phyloP scores from a whole-genome alignment of 2,797 vertebrate genomes.

The Perodicticus potto region DNA sequence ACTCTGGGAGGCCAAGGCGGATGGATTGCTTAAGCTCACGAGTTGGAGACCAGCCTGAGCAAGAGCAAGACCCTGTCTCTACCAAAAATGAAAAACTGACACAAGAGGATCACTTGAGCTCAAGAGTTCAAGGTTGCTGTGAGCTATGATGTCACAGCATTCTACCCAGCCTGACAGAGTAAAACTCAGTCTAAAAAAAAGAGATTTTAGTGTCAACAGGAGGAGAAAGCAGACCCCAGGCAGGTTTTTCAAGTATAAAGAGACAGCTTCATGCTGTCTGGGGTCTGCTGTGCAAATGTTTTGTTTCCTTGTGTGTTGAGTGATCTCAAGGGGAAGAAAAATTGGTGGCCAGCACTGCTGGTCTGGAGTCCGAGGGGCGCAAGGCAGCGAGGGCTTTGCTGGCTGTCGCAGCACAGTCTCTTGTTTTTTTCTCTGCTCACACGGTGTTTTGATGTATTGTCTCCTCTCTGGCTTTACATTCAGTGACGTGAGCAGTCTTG shows the following conservation, averaged over 20 bases:
- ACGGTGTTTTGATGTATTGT: not conserved
- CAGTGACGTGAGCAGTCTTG: not conserved
- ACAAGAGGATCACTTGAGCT: no score
- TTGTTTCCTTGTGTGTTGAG: not conserved
- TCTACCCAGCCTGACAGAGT: no score
- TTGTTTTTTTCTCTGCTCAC: not conserved
- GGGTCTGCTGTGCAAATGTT: not conserved
- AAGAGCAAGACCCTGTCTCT: no score
- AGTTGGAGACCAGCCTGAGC: no score
- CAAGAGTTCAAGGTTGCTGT: no score
- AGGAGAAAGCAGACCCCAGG: not conserved
- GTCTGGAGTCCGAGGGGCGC: not conserved
- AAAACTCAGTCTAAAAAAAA: no score
- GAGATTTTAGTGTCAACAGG: not conserved
- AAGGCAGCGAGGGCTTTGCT: fast-evolving
- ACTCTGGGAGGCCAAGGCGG: no score
- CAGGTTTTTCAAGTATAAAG: no score
- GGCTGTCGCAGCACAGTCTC: not conserved
- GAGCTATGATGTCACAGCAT: no score
- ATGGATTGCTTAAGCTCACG: no score
- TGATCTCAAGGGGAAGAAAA: conserved; percentile 1
- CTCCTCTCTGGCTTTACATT: not conserved
- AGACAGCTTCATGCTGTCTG: not conserved
- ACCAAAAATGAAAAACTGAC: no score
- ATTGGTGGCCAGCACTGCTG: not conserved